phyloP scores from a whole-genome alignment of 2,113 vertebrate genomes.

The Microcebus tavaratra region DNA sequence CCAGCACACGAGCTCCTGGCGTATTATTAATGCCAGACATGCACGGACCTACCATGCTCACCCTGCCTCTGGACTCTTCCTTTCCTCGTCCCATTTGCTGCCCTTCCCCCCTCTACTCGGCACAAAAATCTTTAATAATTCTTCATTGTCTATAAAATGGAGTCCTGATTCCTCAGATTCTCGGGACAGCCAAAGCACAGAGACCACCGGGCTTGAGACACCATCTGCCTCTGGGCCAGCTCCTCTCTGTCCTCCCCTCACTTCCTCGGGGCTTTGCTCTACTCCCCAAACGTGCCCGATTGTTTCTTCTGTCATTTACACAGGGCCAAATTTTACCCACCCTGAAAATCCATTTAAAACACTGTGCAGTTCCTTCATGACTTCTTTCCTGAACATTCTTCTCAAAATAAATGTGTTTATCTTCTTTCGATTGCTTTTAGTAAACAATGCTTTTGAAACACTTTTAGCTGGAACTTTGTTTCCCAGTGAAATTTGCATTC shows the following conservation, averaged over 20 bases:
- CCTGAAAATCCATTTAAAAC: neutral
- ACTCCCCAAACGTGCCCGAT: fast-evolving
- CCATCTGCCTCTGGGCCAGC: neutral
- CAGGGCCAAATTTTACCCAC: neutral
- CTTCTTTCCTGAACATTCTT: neutral
- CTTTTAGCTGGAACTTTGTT: neutral
- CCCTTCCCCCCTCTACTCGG: neutral
- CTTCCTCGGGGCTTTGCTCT: fast-evolving
- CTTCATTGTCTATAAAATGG: neutral
- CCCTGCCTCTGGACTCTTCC: neutral
- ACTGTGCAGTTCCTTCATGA: neutral
- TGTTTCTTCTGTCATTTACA: neutral
- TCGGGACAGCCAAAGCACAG: neutral
- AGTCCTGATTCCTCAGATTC: neutral
- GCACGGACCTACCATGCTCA: neutral
- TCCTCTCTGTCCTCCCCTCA: neutral
- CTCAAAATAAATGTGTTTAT: neutral
- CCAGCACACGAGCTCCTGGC: neutral
- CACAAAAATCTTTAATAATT: neutral
- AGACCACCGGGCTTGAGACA: neutral
- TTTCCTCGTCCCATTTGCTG: neutral
- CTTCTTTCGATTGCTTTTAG: neutral
- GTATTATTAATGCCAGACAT: no score
- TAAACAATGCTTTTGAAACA: neutral
- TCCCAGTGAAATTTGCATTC: neutral